Conservation (phyloP, 2,797 vertebrate genomes). For the Mycteria americana region DNA sequence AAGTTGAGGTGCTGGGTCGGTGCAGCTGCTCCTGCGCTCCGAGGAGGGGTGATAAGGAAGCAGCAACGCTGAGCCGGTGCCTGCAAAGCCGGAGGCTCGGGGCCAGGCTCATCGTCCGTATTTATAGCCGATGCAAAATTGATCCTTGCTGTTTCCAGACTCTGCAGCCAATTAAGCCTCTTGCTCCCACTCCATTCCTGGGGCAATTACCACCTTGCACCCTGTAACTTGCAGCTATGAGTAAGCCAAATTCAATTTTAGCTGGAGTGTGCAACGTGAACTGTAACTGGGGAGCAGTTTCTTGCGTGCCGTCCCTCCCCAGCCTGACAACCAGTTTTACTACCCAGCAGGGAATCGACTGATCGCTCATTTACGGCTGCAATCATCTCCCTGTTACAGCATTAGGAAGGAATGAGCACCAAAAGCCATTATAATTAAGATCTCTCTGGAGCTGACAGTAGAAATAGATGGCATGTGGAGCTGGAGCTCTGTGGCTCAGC, state of each 20-base stretch:
- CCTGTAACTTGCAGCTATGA: background rate
- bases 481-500: conserved; percentile 77
- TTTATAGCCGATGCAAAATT: background rate
- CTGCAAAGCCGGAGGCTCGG: background rate
- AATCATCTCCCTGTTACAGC: conserved; percentile 57
- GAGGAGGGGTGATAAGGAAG: background rate
- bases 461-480: conserved; percentile 76
- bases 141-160: background rate
- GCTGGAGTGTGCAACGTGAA: background rate
- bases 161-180: background rate
- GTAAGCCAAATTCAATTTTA: background rate
- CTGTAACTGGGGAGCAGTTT: background rate
- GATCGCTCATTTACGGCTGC: conserved; percentile 61
- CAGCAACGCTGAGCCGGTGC: rapidly evolving
- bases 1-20: background rate
- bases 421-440: conserved; percentile 80
- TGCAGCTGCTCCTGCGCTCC: background rate
- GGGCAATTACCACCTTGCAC: background rate
- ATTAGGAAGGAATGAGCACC: conserved; percentile 71
- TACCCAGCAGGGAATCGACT: conserved; percentile 27
- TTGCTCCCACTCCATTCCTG: background rate
- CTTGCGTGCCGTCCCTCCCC: background rate
- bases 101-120: background rate
- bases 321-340: background rate
- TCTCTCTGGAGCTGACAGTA: conserved; percentile 80